Conservation (phyloP, 2,797 vertebrate genomes). For the Sylvia borin region DNA sequence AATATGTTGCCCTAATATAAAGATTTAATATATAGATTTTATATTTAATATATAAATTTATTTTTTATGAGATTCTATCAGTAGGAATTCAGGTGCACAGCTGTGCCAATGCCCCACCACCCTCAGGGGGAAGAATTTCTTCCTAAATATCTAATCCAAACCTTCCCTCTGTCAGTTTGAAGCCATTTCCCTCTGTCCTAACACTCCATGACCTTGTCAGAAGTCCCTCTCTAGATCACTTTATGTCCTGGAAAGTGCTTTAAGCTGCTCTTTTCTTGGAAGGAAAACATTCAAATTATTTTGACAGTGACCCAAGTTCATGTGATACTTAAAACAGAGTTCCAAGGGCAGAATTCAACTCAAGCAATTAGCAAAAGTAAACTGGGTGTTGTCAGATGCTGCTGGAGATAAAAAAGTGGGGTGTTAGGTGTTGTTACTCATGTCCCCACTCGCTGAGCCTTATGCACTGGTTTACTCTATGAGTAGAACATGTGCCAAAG, state of each 20-base stretch:
- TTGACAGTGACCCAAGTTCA: constrained; percentile 63
- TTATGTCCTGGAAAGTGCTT: background rate
- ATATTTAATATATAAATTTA: background rate
- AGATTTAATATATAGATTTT: background rate
- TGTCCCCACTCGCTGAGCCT: background rate
- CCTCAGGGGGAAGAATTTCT: background rate
- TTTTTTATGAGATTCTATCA: background rate
- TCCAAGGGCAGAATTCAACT: constrained; percentile 76
- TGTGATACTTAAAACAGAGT: constrained; percentile 69
- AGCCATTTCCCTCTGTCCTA: background rate
- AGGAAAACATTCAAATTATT: constrained; percentile 54
- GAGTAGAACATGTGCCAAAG: background rate
- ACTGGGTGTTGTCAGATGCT: constrained; percentile 55
- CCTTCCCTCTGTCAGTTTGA: background rate
- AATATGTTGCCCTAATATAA: background rate
- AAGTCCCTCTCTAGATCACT: background rate
- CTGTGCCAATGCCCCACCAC: background rate
- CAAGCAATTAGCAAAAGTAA: constrained; percentile 70
- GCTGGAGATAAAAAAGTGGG: constrained; percentile 66
- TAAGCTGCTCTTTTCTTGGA: background rate
- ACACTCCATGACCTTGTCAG: too few relatives aligned
- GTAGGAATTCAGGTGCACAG: background rate
- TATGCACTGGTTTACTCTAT: background rate
- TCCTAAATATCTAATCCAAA: background rate
- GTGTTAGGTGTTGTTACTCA: background rate